These are phyloP conservation scores for Callorhinus ursinus DNA, from an alignment of 2,113 vertebrate species.

Conservation along the genomic window DNA sequence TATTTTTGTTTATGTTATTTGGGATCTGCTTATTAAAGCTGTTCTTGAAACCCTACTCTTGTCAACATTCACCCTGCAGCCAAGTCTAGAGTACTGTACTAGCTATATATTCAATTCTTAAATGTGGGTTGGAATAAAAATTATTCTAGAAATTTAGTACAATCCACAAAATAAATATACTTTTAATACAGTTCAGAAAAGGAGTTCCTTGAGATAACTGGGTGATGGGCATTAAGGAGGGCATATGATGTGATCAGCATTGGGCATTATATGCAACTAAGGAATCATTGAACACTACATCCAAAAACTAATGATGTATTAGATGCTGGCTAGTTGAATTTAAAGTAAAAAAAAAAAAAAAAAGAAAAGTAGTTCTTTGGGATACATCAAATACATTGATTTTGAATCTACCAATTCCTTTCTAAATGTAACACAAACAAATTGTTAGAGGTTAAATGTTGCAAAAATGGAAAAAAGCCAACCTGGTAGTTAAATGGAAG, in stretches of 20 bases:
- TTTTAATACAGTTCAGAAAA: not conserved
- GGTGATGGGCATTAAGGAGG: not conserved
- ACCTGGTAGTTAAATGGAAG: not conserved
- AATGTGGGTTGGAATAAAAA: not conserved
- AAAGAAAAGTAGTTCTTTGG: not conserved
- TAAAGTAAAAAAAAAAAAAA: too few relatives aligned
- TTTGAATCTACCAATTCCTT: not conserved
- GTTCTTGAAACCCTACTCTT: not conserved
- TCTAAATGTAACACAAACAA: not conserved
- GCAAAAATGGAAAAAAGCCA: not conserved
- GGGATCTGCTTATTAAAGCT: not conserved
- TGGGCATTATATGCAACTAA: not conserved
- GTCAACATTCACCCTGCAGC: not conserved
- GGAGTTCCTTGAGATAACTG: not conserved
- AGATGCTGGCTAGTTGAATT: too few relatives aligned
- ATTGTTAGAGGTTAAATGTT: not conserved
- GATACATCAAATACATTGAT: not conserved
- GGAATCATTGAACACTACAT: too few relatives aligned
- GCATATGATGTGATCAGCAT: not conserved
- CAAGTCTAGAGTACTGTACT: not conserved
- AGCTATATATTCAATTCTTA: not conserved
- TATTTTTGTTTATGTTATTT: not conserved
- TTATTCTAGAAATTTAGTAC: not conserved
- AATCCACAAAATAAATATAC: not conserved
- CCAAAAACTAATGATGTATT: too few relatives aligned